A percentile compares a stretch with the other conserved stretches of the same genome.
phyloP scores from a whole-genome alignment of 2,888 invertebrate species.

The Gymnosoma rotundatum region DNA sequence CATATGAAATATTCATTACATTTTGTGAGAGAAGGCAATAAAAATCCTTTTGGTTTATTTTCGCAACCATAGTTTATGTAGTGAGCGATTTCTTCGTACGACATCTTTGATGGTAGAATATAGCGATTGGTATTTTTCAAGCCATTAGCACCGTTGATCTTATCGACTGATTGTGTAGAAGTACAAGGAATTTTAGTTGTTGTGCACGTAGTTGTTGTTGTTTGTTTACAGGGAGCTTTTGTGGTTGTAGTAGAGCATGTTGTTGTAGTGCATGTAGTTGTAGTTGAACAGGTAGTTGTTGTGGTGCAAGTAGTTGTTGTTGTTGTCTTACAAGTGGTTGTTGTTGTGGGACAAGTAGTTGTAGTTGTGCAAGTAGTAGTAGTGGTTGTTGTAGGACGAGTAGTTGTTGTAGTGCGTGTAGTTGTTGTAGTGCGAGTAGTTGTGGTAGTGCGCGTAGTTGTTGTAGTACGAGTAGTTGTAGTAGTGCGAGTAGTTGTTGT shows the following conservation, averaged over 20 bases:
- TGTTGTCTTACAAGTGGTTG: conserved; percentile 8
- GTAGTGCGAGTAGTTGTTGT: not conserved
- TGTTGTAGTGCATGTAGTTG: conserved; percentile 40
- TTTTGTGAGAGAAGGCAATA: conserved; percentile 77
- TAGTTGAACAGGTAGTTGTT: not conserved
- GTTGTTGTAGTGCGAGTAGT: conserved; percentile 37
- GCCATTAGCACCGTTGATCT: not conserved
- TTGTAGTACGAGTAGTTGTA: conserved; percentile 4
- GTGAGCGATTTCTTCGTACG: conserved; percentile 65
- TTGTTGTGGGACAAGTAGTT: conserved; percentile 15
- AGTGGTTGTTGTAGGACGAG: conserved; percentile 16
- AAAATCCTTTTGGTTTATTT: conserved; percentile 77
- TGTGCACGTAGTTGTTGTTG: conserved; percentile 32
- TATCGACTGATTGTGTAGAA: not conserved
- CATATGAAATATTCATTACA: conserved; percentile 79
- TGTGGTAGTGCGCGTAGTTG: conserved; percentile 19
- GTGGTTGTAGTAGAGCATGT: conserved; percentile 26
- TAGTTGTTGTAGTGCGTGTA: conserved; percentile 18
- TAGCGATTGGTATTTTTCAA: conserved; percentile 4
- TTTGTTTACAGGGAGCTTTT: conserved; percentile 23
- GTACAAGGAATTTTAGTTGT: conserved; percentile 42
- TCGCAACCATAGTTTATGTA: conserved; percentile 74
- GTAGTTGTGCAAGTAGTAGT: conserved; percentile 20
- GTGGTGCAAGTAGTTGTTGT: conserved; percentile 18
- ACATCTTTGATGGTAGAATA: conserved; percentile 26